Conservation (phyloP, 2,797 vertebrate genomes). For the Gallinago nigripennis region DNA sequence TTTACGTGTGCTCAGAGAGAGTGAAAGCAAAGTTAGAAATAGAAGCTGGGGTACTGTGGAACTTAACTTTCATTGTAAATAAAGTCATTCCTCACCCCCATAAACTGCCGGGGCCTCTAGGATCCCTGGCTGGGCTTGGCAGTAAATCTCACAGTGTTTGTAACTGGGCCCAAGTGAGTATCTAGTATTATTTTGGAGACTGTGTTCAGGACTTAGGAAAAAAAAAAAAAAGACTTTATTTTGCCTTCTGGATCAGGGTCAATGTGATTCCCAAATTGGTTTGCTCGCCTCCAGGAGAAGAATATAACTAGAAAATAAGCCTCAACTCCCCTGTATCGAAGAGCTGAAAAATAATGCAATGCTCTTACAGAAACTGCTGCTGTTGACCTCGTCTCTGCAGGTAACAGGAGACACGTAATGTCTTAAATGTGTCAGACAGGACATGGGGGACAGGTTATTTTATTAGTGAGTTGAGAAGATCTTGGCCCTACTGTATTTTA, state of each 20-base stretch:
- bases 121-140: slow-evolving; percentile 9
- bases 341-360: not conserved
- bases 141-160: not conserved
- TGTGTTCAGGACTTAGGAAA: not conserved
- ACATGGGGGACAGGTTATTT: not conserved
- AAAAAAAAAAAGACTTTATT: not conserved
- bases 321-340: not conserved
- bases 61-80: not conserved
- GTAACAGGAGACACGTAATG: not conserved
- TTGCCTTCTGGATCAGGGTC: not conserved
- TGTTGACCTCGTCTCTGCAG: not conserved
- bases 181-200: not conserved
- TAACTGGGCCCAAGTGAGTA: not conserved
- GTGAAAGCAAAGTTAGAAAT: not conserved
- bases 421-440: not conserved
- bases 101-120: not conserved
- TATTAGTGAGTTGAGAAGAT: not conserved
- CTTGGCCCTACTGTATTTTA: not conserved
- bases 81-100: not conserved
- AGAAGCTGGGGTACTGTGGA: slow-evolving; percentile 23
- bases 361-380: not conserved
- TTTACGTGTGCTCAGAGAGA: not conserved
- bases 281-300: not conserved
- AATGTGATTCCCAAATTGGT: not conserved
- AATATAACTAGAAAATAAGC: not conserved